Evolutionary conservation across 2,888 invertebrate genomes (phyloP).

Genomic region (Apodemia mormo): DNA sequence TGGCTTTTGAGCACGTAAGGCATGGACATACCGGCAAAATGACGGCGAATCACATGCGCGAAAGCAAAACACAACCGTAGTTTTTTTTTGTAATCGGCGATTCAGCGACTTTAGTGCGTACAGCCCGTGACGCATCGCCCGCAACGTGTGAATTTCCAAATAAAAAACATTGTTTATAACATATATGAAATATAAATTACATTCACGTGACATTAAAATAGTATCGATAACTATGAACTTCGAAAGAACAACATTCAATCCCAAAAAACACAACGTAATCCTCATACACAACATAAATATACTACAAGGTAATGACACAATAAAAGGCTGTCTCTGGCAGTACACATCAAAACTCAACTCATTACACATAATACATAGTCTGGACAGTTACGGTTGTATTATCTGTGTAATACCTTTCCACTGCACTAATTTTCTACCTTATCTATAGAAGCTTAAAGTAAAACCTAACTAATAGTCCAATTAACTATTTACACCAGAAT

Average conservation of each 20-base stretch:
- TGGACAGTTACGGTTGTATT: slow-evolving; percentile 29
- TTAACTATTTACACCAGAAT: slow-evolving; percentile 56
- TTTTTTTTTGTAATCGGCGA: too few species aligned
- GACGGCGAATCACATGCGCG: too few species aligned
- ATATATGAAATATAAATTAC: not conserved
- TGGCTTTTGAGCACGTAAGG: too few species aligned
- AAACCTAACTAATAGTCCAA: slow-evolving; percentile 48
- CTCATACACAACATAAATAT: slow-evolving; percentile 34
- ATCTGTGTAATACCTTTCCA: slow-evolving; percentile 20
- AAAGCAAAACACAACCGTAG: too few species aligned
- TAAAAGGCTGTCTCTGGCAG: slow-evolving; percentile 52
- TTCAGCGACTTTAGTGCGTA: too few species aligned
- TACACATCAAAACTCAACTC: slow-evolving; percentile 40
- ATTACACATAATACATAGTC: slow-evolving; percentile 25
- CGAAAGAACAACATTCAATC: not conserved
- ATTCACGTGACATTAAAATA: not conserved
- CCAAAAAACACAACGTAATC: not conserved
- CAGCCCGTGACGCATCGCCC: too few species aligned
- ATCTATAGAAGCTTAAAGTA: slow-evolving; percentile 34
- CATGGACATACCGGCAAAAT: too few species aligned
- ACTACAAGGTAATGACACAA: slow-evolving; percentile 36
- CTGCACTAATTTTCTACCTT: slow-evolving; percentile 25
- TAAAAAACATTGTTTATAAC: too few species aligned
- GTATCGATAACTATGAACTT: not conserved
- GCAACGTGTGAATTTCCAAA: too few species aligned